phyloP scores from a whole-genome alignment of 1,140 invertebrate species.

The Hormaphis cornu region DNA sequence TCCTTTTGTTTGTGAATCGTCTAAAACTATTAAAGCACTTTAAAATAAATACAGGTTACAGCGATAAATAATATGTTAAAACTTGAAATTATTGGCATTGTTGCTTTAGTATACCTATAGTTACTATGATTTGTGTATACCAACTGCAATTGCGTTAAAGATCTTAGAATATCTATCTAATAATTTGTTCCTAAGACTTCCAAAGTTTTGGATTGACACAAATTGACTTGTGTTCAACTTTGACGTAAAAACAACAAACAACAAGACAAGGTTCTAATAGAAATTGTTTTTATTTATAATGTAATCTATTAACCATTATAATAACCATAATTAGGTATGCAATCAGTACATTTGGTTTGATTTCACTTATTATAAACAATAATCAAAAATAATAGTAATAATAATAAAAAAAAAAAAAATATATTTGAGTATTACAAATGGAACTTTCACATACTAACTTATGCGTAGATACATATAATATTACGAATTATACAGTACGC shows the following conservation, averaged over 20 bases:
- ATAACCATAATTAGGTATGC: constrained; percentile 32
- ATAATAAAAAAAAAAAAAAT: background rate
- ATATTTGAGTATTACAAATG: constrained; percentile 18
- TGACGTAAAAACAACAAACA: background rate
- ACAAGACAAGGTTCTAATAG: background rate
- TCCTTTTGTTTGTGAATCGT: no score
- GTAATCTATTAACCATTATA: constrained; percentile 31
- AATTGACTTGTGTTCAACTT: no score
- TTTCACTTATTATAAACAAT: constrained; percentile 28
- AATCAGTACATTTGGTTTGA: constrained; percentile 31
- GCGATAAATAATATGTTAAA: no score
- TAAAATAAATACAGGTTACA: no score
- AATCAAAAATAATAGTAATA: constrained; percentile 2
- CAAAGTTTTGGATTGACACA: no score
- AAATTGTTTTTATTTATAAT: constrained; percentile 29
- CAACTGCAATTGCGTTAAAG: no score
- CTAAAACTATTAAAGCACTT: no score
- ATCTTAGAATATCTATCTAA: no score
- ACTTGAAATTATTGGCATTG: no score
- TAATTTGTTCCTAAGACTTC: no score
- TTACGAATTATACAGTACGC: constrained; percentile 29
- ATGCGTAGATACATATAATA: constrained; percentile 17
- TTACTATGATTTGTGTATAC: no score
- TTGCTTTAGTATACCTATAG: no score
- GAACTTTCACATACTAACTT: constrained; percentile 28